Evolutionary conservation across 1,140 invertebrate species (phyloP), one percentile per base, ranked within the genome.

Genomic region (Elysia chlorotica): DNA sequence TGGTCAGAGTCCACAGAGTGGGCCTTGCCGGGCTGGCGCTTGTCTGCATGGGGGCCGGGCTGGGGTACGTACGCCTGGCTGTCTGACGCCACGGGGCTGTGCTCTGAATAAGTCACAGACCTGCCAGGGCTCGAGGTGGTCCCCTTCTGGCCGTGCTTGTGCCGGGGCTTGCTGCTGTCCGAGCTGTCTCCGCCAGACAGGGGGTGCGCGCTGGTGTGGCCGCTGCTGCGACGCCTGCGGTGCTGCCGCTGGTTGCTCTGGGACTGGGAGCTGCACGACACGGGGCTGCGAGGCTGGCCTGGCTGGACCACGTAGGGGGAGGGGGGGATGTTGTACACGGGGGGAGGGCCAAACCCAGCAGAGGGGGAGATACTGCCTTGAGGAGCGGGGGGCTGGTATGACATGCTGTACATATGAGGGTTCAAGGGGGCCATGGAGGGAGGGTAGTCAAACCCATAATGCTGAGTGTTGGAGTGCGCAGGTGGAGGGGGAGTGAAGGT

Each of bases 1-100:
- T 84, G 82, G 71, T 84, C 84, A 6, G 82, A 83, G 65, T 85
- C 84, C 69, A 80, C 78, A 17, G 65, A 71, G 28, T 71, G 77
- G n/a, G 68, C 54, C 71, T 75, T 76, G 36, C 78, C 71, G 35
- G 80, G 59, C 71, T 84, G 82, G 76, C 78, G 79, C 65, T 85
- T 82, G 17, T 82, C 81, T 54, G 84, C 81, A 5, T 76, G 80
- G 10, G 73, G 23, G 10, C 65, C 23, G 14, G 33, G 54, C 4
- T 35, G 67, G 25, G 65, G 65, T 35, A 38, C 30, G 37, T 65
- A 56, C 66, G 37, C 61, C 73, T 74, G 68, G 61, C 59, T 65
- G 71, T 81, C 74, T 37, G 74, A 74, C 31, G 69, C 48, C 28
- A 70, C 68, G 19, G 72, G 68, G 61, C 59, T 65, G 71, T 80